Evolutionary conservation across 1,140 invertebrate species (phyloP), one percentile per base, ranked within the genome.

Genomic region (Drosophila bocki): DNA sequence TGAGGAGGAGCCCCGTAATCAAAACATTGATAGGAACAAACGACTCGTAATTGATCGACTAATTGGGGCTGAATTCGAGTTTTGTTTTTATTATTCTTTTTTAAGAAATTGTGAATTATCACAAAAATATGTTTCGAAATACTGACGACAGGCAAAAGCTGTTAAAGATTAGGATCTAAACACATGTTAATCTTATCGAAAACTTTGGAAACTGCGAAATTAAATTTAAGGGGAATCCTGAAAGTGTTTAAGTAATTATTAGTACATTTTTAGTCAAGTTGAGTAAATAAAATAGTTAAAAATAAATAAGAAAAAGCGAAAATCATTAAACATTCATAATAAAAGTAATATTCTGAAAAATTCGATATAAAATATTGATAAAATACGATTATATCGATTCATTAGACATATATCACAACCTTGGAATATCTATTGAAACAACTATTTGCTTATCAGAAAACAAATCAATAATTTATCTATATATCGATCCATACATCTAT

Each of bases 11-110:
- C 26, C n/a, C 11, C 29, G 2, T 39, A 75, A 53, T 74, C 69
- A 39, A 35, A 19, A 35, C 13, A 22, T 35, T 62, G 68, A 75
- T 75, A 75, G 12, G 17, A 56, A 54, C 47, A 33, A 74, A 35
- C 57, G 39, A 62, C 17, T 54, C 53, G 54, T 72, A 72, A 72
- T 72, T 72, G 67, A 50, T 51, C 67, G 19, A 51, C 65, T 72
- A 72, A 72, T 72, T 72, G 67, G 17, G 3, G 35, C 67, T 42
- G 29, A 39, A 22, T 50, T 17, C 45, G 13, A 22, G 13, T 11
- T 61, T 29, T 22, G 9, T 12, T 48, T 53, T 51, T 13, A 6
- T 3, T 61, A 15, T 47, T n/a, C 15, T 37, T 19, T 51, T 17
- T 29, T 19, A 17, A 4, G 12, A 19, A 39, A 15, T 17, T 41